phyloP scores from a whole-genome alignment of 2,888 invertebrate species.

The Dynastes hyllus region DNA sequence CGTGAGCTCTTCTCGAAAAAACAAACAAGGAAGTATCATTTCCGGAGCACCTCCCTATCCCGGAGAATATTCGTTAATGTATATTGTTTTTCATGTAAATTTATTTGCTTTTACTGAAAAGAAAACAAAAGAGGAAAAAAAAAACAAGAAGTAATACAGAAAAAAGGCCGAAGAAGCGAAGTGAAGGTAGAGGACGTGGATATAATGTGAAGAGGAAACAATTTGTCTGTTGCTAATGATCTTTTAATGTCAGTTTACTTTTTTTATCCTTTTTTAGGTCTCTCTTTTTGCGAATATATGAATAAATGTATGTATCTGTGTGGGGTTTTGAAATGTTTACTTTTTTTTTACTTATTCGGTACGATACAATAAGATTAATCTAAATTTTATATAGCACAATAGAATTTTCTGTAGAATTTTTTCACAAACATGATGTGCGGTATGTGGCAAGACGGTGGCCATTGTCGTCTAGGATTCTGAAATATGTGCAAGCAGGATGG shows the following conservation, averaged over 20 bases:
- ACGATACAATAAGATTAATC: not conserved
- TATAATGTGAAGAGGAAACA: constrained; percentile 12
- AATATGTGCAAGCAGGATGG: too few relatives aligned
- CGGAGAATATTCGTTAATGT: constrained; percentile 2
- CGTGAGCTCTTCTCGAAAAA: constrained; percentile 7
- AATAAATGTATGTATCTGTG: not conserved
- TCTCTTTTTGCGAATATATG: not conserved
- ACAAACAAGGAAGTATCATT: constrained; percentile 30
- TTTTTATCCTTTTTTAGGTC: not conserved
- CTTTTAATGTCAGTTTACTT: constrained; percentile 36
- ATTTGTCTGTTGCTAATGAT: constrained; percentile 31
- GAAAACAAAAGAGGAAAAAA: not conserved
- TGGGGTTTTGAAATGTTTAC: too few relatives aligned
- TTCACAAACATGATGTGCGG: too few relatives aligned
- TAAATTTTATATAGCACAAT: not conserved
- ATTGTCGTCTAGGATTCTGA: too few relatives aligned
- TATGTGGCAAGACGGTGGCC: too few relatives aligned
- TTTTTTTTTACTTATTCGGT: too few relatives aligned
- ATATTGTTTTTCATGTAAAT: constrained; percentile 38
- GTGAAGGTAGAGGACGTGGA: not conserved
- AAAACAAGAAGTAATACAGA: not conserved
- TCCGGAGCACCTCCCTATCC: constrained; percentile 1
- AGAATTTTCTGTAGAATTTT: too few relatives aligned
- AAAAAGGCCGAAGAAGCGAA: constrained; percentile 1
- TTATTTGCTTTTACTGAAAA: not conserved